Base-by-base conservation (phyloP, 2,797 vertebrate genomes). In the Crocodylus rhombifer region DNA sequence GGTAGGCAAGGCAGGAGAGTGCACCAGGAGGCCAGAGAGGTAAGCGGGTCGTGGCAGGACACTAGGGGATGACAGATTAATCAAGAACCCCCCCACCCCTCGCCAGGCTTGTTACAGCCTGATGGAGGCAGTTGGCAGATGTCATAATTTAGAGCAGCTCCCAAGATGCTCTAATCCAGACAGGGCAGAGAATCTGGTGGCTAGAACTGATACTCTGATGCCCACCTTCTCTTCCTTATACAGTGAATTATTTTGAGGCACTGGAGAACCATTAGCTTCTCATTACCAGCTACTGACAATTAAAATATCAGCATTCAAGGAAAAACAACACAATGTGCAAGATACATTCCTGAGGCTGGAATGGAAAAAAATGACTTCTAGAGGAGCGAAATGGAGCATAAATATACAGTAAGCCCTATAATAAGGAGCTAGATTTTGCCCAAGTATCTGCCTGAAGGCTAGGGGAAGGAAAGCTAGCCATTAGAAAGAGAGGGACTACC, bases 351-450 rank as follows among this genome's bases (percentile, higher is more conserved):
- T 84, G 10, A 77, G 30, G 26, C 5, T 7, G 4, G 77, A 30
- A 4, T 12, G 61, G 26, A 85, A 7, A 5, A 86, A 87, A 84
- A 75, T 60, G n/a, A 28, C 14, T 78, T 90, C 78, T 23, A 76
- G 69, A 64, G 55, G 15, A 75, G 17, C 0, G 1, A 84, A 57
- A 6, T 0, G 0, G 3, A 82, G 11, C 3, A 2, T 67, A 82
- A 93, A 87, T 62, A 73, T 3, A 69, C 55, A 76, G 9, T 14
- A 75, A 1, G 4, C 57, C n/a, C 16, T 56, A 4, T 2, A 85
- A 74, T 2, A 63, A 84, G 82, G 79, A 1, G 2, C 56, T 86
- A n/a, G 5, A 33, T 84, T 92, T 84, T 78, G 4, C 17, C 18
- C 25, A 80, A 0, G 4, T 7, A 3, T 14, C 63, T 74, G 21